Evolutionary conservation across 2,888 invertebrate genomes (phyloP).

Genomic region (Caenorhabditis becei): DNA sequence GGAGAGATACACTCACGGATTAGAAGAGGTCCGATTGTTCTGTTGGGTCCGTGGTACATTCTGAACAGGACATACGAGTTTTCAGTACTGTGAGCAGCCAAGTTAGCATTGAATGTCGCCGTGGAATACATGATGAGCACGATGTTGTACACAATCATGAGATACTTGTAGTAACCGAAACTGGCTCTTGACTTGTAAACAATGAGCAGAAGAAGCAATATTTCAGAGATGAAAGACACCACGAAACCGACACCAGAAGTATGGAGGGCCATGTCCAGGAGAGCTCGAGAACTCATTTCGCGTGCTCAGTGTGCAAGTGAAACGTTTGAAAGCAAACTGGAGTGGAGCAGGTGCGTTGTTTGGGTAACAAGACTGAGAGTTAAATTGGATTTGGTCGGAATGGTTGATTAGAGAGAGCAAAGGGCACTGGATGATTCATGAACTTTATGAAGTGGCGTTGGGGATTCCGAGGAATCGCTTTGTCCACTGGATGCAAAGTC

Average conservation of each 20-base stretch:
- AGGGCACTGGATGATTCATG: neutral
- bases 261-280: constrained; percentile 29
- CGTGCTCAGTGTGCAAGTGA: neutral
- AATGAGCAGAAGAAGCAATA: constrained; percentile 18
- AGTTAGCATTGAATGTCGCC: constrained; percentile 25
- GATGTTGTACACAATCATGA: constrained; percentile 36
- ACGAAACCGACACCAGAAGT: constrained; percentile 36
- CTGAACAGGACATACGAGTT: constrained; percentile 44
- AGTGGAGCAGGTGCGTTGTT: neutral
- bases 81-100: constrained; percentile 52
- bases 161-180: constrained; percentile 31
- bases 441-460: neutral
- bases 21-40: constrained; percentile 43
- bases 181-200: constrained; percentile 22
- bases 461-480: no score
- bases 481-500: no score
- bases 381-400: neutral
- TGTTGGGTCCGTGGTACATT: constrained; percentile 45
- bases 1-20: constrained; percentile 36
- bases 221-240: constrained; percentile 29
- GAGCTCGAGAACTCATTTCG: constrained; percentile 35
- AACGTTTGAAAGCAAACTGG: neutral
- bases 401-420: neutral
- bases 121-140: constrained; percentile 36
- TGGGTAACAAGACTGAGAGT: neutral